Percentiles rank a stretch among this genome's conserved stretches.
These are phyloP conservation scores for Gryllus longicercus DNA, from an alignment of 2,888 invertebrate genomes.

Conservation along the genomic window DNA sequence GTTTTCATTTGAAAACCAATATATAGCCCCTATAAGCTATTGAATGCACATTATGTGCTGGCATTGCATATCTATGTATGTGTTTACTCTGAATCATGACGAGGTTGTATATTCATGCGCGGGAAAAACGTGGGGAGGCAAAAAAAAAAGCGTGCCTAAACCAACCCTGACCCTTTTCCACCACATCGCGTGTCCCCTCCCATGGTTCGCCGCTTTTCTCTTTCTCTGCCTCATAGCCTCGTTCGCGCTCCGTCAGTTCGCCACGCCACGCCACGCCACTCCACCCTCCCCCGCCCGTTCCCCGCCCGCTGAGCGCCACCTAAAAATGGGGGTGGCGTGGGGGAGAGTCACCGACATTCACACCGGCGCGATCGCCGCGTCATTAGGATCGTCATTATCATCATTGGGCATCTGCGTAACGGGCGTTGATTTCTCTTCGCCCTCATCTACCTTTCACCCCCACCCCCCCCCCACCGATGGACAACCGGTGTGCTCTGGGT, in stretches of 20 bases:
- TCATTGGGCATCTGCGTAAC: conserved; percentile 2
- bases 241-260: neutral
- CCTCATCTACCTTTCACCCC: neutral
- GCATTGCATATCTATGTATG: conserved; percentile 5
- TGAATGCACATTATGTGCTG: conserved; percentile 8
- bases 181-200: neutral
- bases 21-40: neutral
- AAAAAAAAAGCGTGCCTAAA: neutral
- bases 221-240: neutral
- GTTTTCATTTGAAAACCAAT: conserved; percentile 17
- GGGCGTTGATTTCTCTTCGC: neutral
- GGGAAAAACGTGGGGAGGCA: neutral
- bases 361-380: neutral
- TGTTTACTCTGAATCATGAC: conserved; percentile 9
- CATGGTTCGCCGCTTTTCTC: neutral
- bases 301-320: neutral
- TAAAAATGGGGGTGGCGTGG: neutral
- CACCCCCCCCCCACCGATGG: neutral
- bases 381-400: neutral
- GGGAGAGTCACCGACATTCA: neutral
- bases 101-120: neutral
- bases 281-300: neutral
- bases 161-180: neutral
- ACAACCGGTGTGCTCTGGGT: neutral
- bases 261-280: no score